A percentile compares a stretch with the other conserved stretches of the same genome.
Conservation (phyloP, 1,140 invertebrate species). For the Macrobrachium nipponense region DNA sequence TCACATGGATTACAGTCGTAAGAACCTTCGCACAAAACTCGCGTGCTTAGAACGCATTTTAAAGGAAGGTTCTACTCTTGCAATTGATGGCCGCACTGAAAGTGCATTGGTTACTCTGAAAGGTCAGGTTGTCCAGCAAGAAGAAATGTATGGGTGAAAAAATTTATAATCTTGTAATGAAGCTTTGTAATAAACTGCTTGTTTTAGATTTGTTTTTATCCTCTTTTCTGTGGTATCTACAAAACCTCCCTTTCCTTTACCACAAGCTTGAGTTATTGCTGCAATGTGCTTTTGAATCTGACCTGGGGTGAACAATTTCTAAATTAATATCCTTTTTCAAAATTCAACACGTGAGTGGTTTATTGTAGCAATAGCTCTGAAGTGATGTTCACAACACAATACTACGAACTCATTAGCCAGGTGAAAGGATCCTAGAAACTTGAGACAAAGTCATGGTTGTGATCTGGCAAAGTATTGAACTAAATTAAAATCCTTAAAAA, state of each 20-base stretch:
- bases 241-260: background rate
- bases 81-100: slow-evolving; percentile 1
- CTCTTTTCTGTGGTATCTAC: background rate
- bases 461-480: too few species aligned
- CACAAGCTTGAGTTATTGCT: background rate
- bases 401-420: too few species aligned
- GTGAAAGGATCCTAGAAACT: too few species aligned
- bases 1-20: slow-evolving; percentile 36
- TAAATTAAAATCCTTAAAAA: too few species aligned
- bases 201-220: background rate
- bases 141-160: slow-evolving; percentile 28
- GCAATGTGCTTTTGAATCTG: too few species aligned
- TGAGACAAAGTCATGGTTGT: too few species aligned
- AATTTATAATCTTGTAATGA: background rate
- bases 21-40: slow-evolving; percentile 33
- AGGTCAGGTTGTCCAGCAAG: slow-evolving; percentile 12
- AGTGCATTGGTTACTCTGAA: slow-evolving; percentile 36
- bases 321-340: background rate
- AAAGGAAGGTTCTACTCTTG: slow-evolving; percentile 23
- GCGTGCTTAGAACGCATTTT: slow-evolving; percentile 36
- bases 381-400: too few species aligned
- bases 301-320: background rate
- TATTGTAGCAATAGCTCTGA: too few species aligned
- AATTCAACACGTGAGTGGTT: too few species aligned
- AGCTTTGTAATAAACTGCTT: background rate